These are phyloP conservation scores for Popillia japonica DNA, from an alignment of 1,140 invertebrate species.

Conservation along the genomic window DNA sequence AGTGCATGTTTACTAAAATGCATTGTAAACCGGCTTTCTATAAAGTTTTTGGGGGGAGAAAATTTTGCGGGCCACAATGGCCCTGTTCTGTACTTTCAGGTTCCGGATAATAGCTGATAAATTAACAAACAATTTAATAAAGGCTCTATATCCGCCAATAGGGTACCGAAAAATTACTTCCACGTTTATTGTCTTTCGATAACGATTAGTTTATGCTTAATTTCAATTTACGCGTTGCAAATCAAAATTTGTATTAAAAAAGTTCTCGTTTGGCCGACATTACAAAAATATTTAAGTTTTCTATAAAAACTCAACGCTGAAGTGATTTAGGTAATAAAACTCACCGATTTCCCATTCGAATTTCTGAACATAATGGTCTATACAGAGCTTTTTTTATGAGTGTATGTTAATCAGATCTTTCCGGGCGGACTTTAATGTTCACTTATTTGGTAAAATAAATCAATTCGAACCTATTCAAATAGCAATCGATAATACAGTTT, in stretches of 20 bases:
- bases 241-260: not conserved
- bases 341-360: not conserved
- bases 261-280: not conserved
- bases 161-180: not conserved
- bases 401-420: not conserved
- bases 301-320: not conserved
- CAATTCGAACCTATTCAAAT: no score
- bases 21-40: slow-evolving; percentile 1
- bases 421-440: not conserved
- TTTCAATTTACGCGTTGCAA: not conserved
- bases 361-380: slow-evolving; percentile 2
- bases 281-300: not conserved
- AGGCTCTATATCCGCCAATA: not conserved
- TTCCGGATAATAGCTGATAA: not conserved
- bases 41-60: not conserved
- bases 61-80: not conserved
- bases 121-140: slow-evolving; percentile 25
- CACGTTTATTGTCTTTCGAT: slow-evolving; percentile 15
- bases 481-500: no score
- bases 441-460: not conserved
- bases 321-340: not conserved
- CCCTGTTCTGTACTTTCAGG: not conserved
- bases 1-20: slow-evolving; percentile 31
- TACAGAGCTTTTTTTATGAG: not conserved
- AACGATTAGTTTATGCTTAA: not conserved